Conservation (phyloP, 2,888 invertebrate genomes). For the Acanthoscelides obtectus region DNA sequence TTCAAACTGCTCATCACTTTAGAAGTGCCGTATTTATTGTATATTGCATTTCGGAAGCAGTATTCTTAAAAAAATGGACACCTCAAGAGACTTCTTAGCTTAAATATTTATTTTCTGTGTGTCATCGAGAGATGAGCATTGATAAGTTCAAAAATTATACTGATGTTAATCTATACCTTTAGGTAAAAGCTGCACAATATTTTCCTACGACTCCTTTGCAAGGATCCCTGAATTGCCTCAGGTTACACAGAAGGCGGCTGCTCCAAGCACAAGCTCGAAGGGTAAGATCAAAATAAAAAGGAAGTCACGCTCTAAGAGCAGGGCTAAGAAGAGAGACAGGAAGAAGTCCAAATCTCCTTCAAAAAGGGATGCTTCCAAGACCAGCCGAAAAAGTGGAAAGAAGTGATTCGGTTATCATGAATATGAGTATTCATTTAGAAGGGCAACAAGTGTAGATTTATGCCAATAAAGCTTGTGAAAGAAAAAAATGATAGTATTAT, state of each 20-base stretch:
- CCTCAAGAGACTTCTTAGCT: too few species aligned
- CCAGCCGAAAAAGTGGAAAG: conserved; percentile 9
- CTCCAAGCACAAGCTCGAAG: conserved; percentile 44
- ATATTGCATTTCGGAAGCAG: too few species aligned
- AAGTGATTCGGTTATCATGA: neutral
- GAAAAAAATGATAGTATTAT: too few species aligned
- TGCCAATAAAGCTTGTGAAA: neutral
- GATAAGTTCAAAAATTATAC: neutral
- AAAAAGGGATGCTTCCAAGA: conserved; percentile 23
- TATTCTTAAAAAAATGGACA: too few species aligned
- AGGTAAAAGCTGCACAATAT: conserved; percentile 53
- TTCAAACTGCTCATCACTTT: too few species aligned
- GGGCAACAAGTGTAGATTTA: neutral
- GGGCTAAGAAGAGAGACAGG: conserved; percentile 37
- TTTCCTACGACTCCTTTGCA: conserved; percentile 55
- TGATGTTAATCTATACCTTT: conserved; percentile 19
- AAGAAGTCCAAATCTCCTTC: conserved; percentile 36
- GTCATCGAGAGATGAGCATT: too few species aligned
- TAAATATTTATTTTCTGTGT: too few species aligned
- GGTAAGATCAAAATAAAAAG: conserved; percentile 35
- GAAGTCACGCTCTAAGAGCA: conserved; percentile 29
- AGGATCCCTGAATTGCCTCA: conserved; percentile 43
- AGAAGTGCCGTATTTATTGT: too few species aligned
- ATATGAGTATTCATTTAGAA: neutral
- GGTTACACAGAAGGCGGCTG: conserved; percentile 36